Conservation (phyloP, 2,113 vertebrate species). For the Oncorhynchus keta region DNA sequence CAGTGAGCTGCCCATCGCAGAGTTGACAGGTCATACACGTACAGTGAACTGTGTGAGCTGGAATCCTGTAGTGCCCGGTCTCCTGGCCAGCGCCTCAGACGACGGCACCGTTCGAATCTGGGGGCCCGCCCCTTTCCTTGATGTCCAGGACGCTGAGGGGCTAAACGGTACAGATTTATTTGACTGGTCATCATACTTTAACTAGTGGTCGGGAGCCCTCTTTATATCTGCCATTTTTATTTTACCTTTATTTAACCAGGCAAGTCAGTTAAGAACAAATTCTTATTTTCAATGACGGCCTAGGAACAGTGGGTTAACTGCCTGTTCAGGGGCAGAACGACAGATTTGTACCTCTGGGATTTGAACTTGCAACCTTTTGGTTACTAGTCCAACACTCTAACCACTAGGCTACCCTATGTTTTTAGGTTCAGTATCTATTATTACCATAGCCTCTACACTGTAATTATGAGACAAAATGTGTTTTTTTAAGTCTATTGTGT, state of each 20-base stretch:
- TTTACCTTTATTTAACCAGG: too few species aligned
- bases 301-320: too few species aligned
- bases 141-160: slow-evolving; percentile 90
- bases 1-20: slow-evolving; percentile 94
- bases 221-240: too few species aligned
- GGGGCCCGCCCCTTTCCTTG: slow-evolving; percentile 92
- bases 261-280: too few species aligned
- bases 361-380: too few species aligned
- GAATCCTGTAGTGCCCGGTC: slow-evolving; percentile 90
- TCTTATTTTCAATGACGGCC: too few species aligned
- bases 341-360: too few species aligned
- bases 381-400: too few species aligned
- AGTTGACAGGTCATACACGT: slow-evolving; percentile 93
- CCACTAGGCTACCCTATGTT: too few species aligned
- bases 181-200: neutral
- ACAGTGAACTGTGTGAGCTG: slow-evolving; percentile 98
- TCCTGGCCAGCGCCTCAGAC: slow-evolving; percentile 96
- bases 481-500: too few species aligned
- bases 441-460: neutral
- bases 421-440: too few species aligned
- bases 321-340: too few species aligned
- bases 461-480: neutral
- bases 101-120: slow-evolving; percentile 96
- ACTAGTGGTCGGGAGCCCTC: neutral
- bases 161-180: slow-evolving; percentile 60